These are phyloP conservation scores for Agrotis clavis DNA, from an alignment of 2,888 invertebrate species.

Conservation along the genomic window DNA sequence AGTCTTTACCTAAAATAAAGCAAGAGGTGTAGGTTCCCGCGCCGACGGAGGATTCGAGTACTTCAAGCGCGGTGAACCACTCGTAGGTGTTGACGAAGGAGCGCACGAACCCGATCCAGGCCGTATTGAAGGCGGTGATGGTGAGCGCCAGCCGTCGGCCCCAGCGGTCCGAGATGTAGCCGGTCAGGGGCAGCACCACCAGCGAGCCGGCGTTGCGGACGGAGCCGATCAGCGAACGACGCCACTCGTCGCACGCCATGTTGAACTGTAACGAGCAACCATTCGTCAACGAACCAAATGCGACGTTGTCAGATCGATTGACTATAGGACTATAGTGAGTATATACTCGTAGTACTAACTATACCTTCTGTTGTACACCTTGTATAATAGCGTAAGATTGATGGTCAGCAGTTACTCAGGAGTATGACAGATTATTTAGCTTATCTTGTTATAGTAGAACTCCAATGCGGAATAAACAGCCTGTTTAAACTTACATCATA, in stretches of 20 bases:
- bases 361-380: too few relatives aligned
- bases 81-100: constrained; percentile 93
- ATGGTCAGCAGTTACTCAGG: too few relatives aligned
- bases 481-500: constrained; percentile 81
- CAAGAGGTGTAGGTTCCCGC: constrained; percentile 94
- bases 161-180: constrained; percentile 94
- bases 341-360: too few relatives aligned
- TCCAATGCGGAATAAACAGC: background rate
- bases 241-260: constrained; percentile 93
- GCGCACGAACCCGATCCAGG: constrained; percentile 92
- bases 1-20: constrained; percentile 92
- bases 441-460: background rate
- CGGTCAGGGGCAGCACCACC: constrained; percentile 93
- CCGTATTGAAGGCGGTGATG: constrained; percentile 92
- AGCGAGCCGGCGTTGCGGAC: constrained; percentile 94
- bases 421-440: too few relatives aligned
- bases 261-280: constrained; percentile 88
- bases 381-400: too few relatives aligned
- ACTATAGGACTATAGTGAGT: too few relatives aligned
- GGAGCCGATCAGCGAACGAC: constrained; percentile 94
- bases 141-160: constrained; percentile 92
- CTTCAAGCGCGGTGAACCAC: constrained; percentile 93
- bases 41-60: constrained; percentile 93
- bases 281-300: background rate
- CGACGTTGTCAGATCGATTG: too few relatives aligned